Base-by-base conservation (phyloP, 2,113 vertebrate species). In the Macheiramphus alcinus region DNA sequence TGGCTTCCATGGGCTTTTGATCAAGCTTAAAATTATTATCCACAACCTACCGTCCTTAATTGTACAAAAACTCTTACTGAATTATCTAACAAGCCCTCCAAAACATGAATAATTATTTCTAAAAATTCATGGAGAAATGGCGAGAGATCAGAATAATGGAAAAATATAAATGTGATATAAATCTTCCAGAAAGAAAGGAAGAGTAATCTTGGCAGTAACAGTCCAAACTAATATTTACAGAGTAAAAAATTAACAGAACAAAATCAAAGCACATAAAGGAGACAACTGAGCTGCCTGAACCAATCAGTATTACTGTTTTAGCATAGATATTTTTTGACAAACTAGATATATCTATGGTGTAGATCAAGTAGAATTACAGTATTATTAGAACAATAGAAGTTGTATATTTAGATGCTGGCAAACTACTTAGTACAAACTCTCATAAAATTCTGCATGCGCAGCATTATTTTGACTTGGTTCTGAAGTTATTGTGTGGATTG, bases 371-470 rank as follows among this genome's bases (percentile, higher is more conserved):
- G 84, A 83, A 76, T 92, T 90, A 72, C 66, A 40, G 87, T 91
- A 87, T 94, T 93, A 96, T 86, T 80, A 96, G 89, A 97, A 96
- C 90, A 95, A 97, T 91, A 78, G 71, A 80, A 82, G 55, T 72
- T 85, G 63, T 90, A 96, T 95, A 93, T 97, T 94, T 96, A 97
- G 94, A 95, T 86, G 88, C 85, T 96, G 97, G 94, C 94, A 96
- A 94, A 95, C 81, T n/a, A 66, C 70, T 85, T 78, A 59, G 45
- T 1, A 47, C 74, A 91, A 91, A 70, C 80, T 89, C 94, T 91
- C 84, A n/a, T 84, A 91, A 94, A 95, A 95, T 85, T 89, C 78
- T 91, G 79, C 80, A 27, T 40, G 68, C 3, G 2, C 86, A 86
- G 88, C 88, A 91, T 56, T 93, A 93, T 95, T 97, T 70, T 87